Evolutionary conservation across 2,888 invertebrate species (phyloP), one percentile per base, ranked within the genome.

Genomic region (Cyrtodaria siliqua): DNA sequence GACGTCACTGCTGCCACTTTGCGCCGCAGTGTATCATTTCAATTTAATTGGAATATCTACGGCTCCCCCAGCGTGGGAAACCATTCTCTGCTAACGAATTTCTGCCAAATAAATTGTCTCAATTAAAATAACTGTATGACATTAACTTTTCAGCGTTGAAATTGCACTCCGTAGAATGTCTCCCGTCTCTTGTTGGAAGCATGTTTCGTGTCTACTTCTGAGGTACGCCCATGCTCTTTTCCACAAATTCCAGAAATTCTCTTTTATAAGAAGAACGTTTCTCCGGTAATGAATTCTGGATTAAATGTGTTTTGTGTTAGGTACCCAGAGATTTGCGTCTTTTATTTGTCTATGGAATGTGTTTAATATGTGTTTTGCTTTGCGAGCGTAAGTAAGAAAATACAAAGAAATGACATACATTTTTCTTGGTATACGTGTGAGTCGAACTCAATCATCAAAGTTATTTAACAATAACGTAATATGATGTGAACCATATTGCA

Each of bases 231-330:
- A 33, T 33, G 33, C 12, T 33, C 33, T 33, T 33, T 33, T 33
- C n/a, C n/a, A n/a, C 49, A 47, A 67, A 64, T 73, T 64, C 66
- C 33, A 9, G 24, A 29, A 62, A 64, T 55, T 49, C 57, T 61
- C 12, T 20, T 49, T 56, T 55, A 33, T 20, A 40, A 33, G 38
- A 40, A 52, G 18, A 24, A 50, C 73, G 67, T 73, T 59, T 56
- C 55, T 66, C 3, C 27, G 27, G 47, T 67, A 73, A 73, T 73
- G 66, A 73, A 67, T 24, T 49, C 33, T 33, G 61, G 23, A 49
- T 61, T 53, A 61, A 53, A 66, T 66, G 61, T 73, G 66, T 61
- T 67, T 73, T 67, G 56, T 61, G 67, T 73, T 73, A 66, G 49
- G 26, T n/a, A 26, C 18, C 33, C 47, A 55, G 27, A 49, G 44